phyloP scores from a whole-genome alignment of 2,797 vertebrate species.

The Dipus sagitta region DNA sequence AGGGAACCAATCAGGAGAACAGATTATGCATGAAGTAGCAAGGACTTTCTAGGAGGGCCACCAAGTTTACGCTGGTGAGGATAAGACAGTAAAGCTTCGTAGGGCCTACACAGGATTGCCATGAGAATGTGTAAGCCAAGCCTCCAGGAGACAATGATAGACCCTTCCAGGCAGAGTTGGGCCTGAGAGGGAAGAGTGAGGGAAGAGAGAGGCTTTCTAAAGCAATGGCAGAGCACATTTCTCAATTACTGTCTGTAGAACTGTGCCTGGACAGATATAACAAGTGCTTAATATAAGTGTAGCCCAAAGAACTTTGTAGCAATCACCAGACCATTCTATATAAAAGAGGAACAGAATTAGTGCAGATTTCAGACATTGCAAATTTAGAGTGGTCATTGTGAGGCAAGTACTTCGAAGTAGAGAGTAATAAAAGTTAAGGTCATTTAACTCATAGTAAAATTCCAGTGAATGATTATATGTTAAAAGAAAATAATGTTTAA shows the following conservation, averaged over 20 bases:
- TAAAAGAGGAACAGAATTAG: background rate
- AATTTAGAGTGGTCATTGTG: background rate
- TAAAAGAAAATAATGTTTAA: background rate
- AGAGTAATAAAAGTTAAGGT: background rate
- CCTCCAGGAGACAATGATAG: background rate
- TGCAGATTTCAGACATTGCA: background rate
- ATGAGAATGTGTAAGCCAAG: background rate
- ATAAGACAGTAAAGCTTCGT: no score
- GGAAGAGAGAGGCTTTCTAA: background rate
- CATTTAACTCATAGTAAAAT: background rate
- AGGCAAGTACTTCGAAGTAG: slow-evolving; percentile 1
- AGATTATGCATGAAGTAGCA: background rate
- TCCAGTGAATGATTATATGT: background rate
- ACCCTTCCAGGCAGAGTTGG: background rate
- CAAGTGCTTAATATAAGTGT: background rate
- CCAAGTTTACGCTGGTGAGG: background rate
- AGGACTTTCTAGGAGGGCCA: background rate
- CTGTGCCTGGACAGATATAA: background rate
- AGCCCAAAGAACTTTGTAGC: background rate
- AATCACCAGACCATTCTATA: background rate
- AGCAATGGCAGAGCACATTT: background rate
- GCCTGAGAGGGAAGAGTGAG: background rate
- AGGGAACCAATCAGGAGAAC: background rate
- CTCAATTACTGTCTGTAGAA: background rate
- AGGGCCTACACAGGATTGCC: no score